Evolutionary conservation across 2,113 vertebrate species (phyloP).

Genomic region (Trichomycterus rosablanca): DNA sequence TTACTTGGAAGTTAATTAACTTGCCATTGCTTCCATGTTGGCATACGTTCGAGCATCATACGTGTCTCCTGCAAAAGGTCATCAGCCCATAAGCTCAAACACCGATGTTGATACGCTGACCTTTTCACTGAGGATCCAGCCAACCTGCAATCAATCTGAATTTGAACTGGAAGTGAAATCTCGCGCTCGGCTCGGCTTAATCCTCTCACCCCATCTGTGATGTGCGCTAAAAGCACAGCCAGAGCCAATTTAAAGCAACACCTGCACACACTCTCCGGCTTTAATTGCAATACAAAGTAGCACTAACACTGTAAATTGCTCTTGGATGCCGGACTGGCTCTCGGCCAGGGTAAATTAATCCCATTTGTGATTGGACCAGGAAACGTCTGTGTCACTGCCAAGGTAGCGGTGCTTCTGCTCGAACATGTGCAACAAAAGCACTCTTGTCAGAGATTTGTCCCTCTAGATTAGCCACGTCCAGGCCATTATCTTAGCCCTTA

Average conservation of each 20-base stretch:
- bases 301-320: conserved; percentile 14
- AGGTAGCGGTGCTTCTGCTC: conserved; percentile 21
- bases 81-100: too few species aligned
- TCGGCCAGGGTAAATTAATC: conserved; percentile 10
- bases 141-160: neutral
- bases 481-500: conserved; percentile 30
- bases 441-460: conserved; percentile 30
- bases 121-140: too few species aligned
- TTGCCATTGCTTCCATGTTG: too few species aligned
- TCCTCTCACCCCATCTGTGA: neutral
- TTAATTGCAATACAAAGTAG: conserved; percentile 10
- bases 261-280: neutral
- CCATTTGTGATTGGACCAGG: conserved; percentile 20
- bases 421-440: conserved; percentile 20
- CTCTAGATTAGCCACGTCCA: conserved; percentile 24
- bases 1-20: too few species aligned
- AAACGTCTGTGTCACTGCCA: conserved; percentile 15
- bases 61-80: too few species aligned
- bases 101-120: too few species aligned
- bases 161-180: neutral
- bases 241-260: conserved; percentile 6
- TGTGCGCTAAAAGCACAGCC: conserved; percentile 2
- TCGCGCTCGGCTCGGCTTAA: neutral
- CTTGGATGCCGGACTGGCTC: conserved; percentile 13
- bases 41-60: too few species aligned